Percentiles rank a stretch among this genome's conserved stretches.
Evolutionary conservation across 2,888 invertebrate species (phyloP).

Genomic region (Ophion costatus): DNA sequence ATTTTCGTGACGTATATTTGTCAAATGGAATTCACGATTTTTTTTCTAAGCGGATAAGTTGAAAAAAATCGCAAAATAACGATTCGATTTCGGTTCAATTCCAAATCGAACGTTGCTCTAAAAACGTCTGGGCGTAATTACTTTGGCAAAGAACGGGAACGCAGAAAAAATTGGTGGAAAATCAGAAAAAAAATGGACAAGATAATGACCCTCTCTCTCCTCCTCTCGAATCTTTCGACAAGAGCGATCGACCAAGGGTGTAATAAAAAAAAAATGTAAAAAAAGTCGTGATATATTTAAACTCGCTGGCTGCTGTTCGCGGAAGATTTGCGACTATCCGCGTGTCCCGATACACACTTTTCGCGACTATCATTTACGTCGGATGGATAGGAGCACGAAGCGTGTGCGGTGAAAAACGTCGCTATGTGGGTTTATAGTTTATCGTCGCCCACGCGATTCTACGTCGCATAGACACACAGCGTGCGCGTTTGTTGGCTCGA

Average conservation of each 20-base stretch:
- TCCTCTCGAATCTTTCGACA: not conserved
- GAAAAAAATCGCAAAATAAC: not conserved
- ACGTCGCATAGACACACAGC: slow-evolving; percentile 13
- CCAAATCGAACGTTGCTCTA: no score
- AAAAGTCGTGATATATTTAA: slow-evolving; percentile 42
- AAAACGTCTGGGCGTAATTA: not conserved
- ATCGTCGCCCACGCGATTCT: slow-evolving; percentile 61
- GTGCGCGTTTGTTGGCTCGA: slow-evolving; percentile 29
- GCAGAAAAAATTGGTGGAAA: not conserved
- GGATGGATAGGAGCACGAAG: not conserved
- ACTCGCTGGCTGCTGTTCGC: slow-evolving; percentile 1
- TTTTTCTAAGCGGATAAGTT: not conserved
- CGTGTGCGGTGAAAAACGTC: not conserved
- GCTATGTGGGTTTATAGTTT: slow-evolving; percentile 49
- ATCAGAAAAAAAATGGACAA: not conserved
- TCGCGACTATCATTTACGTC: slow-evolving; percentile 25
- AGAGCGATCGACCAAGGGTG: slow-evolving; percentile 24
- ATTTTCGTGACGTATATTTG: no score
- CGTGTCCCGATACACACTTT: slow-evolving; percentile 41
- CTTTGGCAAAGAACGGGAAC: not conserved
- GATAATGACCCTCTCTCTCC: not conserved
- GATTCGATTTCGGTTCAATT: not conserved
- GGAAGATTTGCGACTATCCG: slow-evolving; percentile 21
- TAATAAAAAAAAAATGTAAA: slow-evolving; percentile 37
- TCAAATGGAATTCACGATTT: no score